Evolutionary conservation across 92 coral and sea anemone genomes (phyloP).

Genomic region (Micromussa lordhowensis): DNA sequence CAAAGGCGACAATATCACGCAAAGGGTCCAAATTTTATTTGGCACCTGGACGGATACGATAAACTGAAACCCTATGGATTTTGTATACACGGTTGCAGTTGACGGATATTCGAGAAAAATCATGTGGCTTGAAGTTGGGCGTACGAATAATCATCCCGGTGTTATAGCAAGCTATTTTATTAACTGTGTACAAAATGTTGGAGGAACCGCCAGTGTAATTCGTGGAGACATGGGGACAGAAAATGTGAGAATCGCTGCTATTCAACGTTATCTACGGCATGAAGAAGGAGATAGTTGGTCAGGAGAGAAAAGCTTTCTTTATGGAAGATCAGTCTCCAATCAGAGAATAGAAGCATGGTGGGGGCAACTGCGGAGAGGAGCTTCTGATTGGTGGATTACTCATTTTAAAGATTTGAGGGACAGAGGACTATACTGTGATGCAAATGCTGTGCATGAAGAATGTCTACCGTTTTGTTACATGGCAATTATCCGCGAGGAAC

Average conservation of each 20-base stretch:
- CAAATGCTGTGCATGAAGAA: slow-evolving; percentile 64
- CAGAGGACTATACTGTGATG: slow-evolving; percentile 64
- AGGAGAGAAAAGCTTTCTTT: slow-evolving; percentile 60
- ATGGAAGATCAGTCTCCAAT: slow-evolving; percentile 66
- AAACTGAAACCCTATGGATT: too few relatives aligned
- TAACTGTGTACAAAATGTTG: slow-evolving; percentile 50
- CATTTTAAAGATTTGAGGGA: slow-evolving; percentile 67
- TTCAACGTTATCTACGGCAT: slow-evolving; percentile 62
- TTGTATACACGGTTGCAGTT: slow-evolving; percentile 61
- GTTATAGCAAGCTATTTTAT: slow-evolving; percentile 50
- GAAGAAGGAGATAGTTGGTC: slow-evolving; percentile 60
- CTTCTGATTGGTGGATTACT: slow-evolving; percentile 69
- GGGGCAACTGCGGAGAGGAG: slow-evolving; percentile 65
- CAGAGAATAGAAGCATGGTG: slow-evolving; percentile 78
- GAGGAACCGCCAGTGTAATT: slow-evolving; percentile 63
- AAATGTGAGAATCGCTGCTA: slow-evolving; percentile 60
- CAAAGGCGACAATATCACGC: slow-evolving; percentile 70
- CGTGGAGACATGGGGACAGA: slow-evolving; percentile 67
- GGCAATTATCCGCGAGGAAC: slow-evolving; percentile 55
- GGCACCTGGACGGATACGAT: slow-evolving; percentile 76
- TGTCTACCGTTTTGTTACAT: slow-evolving; percentile 62
- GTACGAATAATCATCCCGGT: slow-evolving; percentile 53
- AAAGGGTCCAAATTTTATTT: slow-evolving; percentile 70
- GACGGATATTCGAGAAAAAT: slow-evolving; percentile 60
- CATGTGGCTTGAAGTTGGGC: slow-evolving; percentile 61